Conservation (phyloP, 2,797 vertebrate species). For the Catamblyrhynchus diadema region DNA sequence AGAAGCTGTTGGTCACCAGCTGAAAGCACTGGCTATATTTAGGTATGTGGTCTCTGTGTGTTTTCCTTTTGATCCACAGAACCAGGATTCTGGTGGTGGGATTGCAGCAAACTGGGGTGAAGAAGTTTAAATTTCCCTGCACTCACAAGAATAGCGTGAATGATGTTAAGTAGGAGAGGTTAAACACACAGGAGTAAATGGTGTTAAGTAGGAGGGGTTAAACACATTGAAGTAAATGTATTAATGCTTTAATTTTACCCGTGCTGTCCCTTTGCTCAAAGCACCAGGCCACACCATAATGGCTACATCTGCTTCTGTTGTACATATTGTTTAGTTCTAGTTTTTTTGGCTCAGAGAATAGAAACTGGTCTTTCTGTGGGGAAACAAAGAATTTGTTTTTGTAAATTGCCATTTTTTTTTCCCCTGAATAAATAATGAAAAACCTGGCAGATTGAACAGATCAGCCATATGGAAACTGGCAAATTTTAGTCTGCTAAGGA, state of each 20-base stretch:
- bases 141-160: neutral
- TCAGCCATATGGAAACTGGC: conserved; percentile 56
- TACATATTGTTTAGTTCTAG: conserved; percentile 44
- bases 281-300: conserved; percentile 34
- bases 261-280: neutral
- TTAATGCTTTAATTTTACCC: conserved; percentile 30
- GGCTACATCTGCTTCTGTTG: conserved; percentile 64
- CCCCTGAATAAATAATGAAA: conserved; percentile 24
- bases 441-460: conserved; percentile 48
- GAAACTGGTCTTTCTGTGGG: conserved; percentile 57
- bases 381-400: conserved; percentile 66
- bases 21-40: neutral
- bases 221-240: neutral
- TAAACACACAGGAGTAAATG: conserved; percentile 3
- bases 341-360: conserved; percentile 48
- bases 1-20: neutral
- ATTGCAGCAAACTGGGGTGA: neutral
- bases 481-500: conserved; percentile 48
- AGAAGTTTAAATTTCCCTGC: neutral
- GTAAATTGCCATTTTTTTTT: conserved; percentile 48
- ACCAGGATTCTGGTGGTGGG: neutral
- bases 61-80: neutral
- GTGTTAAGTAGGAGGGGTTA: conserved; percentile 34
- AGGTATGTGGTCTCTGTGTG: neutral
- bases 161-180: conserved; percentile 18